Evolutionary conservation across 2,113 vertebrate genomes (phyloP).

Genomic region (Varanus salvator): DNA sequence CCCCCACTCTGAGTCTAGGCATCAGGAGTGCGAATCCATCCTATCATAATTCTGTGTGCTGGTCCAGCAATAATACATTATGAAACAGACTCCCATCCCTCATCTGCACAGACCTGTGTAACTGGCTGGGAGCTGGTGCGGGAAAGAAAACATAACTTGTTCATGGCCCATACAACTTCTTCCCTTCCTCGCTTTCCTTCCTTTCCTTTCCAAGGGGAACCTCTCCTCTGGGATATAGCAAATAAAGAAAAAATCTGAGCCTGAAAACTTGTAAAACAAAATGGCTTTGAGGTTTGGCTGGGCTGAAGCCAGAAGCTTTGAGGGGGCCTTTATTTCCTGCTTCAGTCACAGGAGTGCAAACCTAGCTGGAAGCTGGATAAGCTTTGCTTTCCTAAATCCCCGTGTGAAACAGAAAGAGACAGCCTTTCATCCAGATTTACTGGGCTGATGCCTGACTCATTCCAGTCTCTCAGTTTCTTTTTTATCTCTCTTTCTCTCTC

Average conservation of each 20-base stretch:
- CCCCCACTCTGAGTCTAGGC: too few relatives aligned
- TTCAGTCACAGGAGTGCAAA: neutral
- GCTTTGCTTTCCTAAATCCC: neutral
- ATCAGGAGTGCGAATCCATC: too few relatives aligned
- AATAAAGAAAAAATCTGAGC: slow-evolving; percentile 49
- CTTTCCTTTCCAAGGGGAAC: slow-evolving; percentile 33
- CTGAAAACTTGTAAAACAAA: slow-evolving; percentile 53
- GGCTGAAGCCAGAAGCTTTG: slow-evolving; percentile 46
- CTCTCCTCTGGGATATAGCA: slow-evolving; percentile 42
- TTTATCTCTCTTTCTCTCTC: neutral
- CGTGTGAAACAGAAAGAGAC: slow-evolving; percentile 2
- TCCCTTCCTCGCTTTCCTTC: neutral
- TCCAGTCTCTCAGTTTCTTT: neutral
- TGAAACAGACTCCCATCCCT: too few relatives aligned
- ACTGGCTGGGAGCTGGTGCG: neutral
- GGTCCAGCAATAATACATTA: too few relatives aligned
- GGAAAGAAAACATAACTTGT: neutral
- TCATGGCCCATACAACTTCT: slow-evolving; percentile 19
- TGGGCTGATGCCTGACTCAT: neutral
- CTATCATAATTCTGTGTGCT: too few relatives aligned
- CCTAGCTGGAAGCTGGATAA: fast-evolving
- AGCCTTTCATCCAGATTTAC: slow-evolving; percentile 12
- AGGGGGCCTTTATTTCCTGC: slow-evolving; percentile 26
- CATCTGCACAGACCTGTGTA: neutral
- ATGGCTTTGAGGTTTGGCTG: slow-evolving; percentile 38